Conservation (phyloP, 1,140 invertebrate genomes). For the Batillaria attramentaria region DNA sequence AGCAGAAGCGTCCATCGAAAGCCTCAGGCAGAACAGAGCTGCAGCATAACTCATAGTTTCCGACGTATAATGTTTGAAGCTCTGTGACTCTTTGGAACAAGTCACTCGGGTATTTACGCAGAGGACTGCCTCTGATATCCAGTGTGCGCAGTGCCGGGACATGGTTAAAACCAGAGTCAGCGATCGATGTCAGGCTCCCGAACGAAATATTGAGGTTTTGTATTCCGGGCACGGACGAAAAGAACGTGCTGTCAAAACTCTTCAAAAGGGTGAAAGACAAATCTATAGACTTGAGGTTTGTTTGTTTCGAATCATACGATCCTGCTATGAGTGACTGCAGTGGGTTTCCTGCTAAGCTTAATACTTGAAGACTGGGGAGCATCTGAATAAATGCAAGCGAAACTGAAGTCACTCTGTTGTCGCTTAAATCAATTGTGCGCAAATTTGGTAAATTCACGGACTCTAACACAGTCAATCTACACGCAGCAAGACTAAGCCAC, state of each 20-base stretch:
- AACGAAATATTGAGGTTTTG: neutral
- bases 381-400: too few species aligned
- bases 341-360: too few species aligned
- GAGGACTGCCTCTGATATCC: neutral
- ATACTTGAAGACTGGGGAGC: too few species aligned
- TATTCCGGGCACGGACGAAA: neutral
- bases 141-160: neutral
- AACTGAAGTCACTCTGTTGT: too few species aligned
- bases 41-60: slow-evolving; percentile 47
- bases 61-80: slow-evolving; percentile 25
- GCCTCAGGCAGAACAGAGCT: slow-evolving; percentile 22
- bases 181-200: neutral
- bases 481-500: too few species aligned
- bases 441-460: too few species aligned
- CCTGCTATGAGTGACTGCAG: too few species aligned
- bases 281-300: neutral
- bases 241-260: slow-evolving; percentile 4
- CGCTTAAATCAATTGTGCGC: too few species aligned
- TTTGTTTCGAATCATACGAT: too few species aligned
- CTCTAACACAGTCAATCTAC: too few species aligned
- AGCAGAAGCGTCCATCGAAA: slow-evolving; percentile 14
- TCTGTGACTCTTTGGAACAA: neutral
- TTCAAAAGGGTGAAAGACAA: slow-evolving; percentile 1
- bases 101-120: neutral
- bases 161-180: neutral